phyloP scores from a whole-genome alignment of 2,888 invertebrate genomes.

The Scaptomyza polygonia region DNA sequence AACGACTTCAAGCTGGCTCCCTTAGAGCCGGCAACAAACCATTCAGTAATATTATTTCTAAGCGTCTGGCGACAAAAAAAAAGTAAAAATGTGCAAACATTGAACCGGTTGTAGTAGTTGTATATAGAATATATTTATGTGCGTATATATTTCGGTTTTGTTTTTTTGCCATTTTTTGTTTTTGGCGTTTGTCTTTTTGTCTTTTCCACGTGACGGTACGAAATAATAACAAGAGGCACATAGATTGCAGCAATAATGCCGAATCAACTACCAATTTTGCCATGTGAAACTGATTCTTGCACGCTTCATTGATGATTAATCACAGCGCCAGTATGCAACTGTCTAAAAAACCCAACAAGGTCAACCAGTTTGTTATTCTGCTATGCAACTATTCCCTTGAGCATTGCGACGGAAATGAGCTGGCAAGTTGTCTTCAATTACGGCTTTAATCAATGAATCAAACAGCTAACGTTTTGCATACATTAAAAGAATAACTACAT shows the following conservation, averaged over 20 bases:
- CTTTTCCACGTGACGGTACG: conserved; percentile 43
- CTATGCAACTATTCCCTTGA: conserved; percentile 34
- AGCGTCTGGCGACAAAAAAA: conserved; percentile 65
- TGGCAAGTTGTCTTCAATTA: conserved; percentile 50
- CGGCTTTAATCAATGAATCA: conserved; percentile 62
- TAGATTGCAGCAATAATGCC: conserved; percentile 19
- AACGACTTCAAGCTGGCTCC: conserved; percentile 38
- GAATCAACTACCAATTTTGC: background rate
- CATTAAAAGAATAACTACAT: conserved; percentile 1
- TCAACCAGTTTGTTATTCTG: conserved; percentile 50
- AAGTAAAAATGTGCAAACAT: conserved; percentile 71
- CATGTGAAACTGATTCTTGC: conserved; percentile 59
- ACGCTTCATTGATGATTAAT: conserved; percentile 77
- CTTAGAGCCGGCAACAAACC: conserved; percentile 26
- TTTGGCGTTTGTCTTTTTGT: conserved; percentile 37
- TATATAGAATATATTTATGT: conserved; percentile 33
- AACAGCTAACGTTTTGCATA: conserved; percentile 15
- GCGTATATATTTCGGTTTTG: background rate
- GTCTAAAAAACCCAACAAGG: conserved; percentile 52
- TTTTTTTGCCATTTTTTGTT: conserved; percentile 14
- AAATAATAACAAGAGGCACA: conserved; percentile 16
- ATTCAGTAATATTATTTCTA: conserved; percentile 71
- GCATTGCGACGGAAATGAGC: conserved; percentile 49
- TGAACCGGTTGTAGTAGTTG: conserved; percentile 78
- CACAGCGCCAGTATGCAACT: conserved; percentile 45